phyloP scores from a whole-genome alignment of 2,797 vertebrate species.

The Podarcis lilfordi region DNA sequence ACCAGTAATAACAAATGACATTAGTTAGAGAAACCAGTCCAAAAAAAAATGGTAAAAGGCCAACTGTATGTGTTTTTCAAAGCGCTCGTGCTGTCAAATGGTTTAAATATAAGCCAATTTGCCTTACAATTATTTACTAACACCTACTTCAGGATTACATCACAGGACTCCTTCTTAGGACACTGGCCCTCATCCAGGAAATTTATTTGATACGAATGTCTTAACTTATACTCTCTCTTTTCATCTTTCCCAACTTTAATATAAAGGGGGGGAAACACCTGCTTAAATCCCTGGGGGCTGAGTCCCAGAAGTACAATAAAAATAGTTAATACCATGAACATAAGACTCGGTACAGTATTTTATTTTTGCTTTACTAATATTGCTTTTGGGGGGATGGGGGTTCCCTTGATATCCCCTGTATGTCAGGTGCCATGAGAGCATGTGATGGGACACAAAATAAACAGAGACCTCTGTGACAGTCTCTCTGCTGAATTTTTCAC shows the following conservation, averaged over 20 bases:
- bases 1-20: conserved; percentile 37
- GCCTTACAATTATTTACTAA: conserved; percentile 51
- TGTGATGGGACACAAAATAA: conserved; percentile 68
- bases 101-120: conserved; percentile 53
- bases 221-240: conserved; percentile 24
- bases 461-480: conserved; percentile 59
- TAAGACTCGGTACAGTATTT: conserved; percentile 60
- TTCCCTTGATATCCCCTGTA: conserved; percentile 48
- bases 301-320: conserved; percentile 64
- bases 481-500: conserved; percentile 67
- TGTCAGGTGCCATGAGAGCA: conserved; percentile 53
- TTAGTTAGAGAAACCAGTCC: conserved; percentile 29
- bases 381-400: neutral
- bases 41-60: conserved; percentile 13
- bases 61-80: conserved; percentile 35
- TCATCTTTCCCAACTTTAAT: conserved; percentile 50
- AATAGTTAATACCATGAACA: conserved; percentile 62
- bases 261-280: conserved; percentile 67
- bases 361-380: conserved; percentile 45
- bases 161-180: conserved; percentile 46
- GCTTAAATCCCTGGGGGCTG: conserved; percentile 52
- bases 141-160: conserved; percentile 47
- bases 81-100: conserved; percentile 6
- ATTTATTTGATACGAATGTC: conserved; percentile 50
- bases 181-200: conserved; percentile 32